Evolutionary conservation across 2,113 vertebrate species (phyloP).

Genomic region (Pristiophorus japonicus): DNA sequence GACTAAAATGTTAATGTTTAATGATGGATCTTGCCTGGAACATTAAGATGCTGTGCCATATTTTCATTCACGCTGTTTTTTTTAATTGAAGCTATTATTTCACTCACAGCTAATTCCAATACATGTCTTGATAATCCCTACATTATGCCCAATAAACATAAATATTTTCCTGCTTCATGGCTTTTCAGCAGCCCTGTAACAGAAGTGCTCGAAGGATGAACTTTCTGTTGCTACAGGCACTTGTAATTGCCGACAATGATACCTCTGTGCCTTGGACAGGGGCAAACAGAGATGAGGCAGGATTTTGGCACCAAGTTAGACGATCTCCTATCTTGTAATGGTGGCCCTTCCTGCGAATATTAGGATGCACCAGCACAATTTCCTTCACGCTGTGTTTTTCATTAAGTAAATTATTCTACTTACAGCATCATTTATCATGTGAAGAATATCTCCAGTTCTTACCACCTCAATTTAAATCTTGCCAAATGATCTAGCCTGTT

Average conservation of each 20-base stretch:
- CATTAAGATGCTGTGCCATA: not conserved
- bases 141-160: slow-evolving; percentile 1
- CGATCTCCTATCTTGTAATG: not conserved
- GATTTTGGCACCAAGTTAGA: not conserved
- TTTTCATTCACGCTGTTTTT: slow-evolving; percentile 25
- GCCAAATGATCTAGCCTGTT: not conserved
- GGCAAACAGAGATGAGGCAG: not conserved
- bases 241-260: not conserved
- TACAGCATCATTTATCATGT: not conserved
- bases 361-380: slow-evolving; percentile 27
- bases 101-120: not conserved
- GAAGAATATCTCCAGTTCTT: not conserved
- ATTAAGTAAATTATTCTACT: slow-evolving; percentile 37
- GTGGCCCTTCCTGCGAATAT: slow-evolving; percentile 5
- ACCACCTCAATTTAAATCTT: not conserved
- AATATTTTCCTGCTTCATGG: not conserved
- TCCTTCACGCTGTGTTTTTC: slow-evolving; percentile 28
- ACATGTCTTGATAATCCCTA: not conserved
- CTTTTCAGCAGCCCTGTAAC: not conserved
- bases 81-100: slow-evolving; percentile 28
- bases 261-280: slow-evolving; percentile 7
- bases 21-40: not conserved
- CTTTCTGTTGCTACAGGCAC: not conserved
- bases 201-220: not conserved
- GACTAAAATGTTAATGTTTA: not conserved